Evolutionary conservation across 1,140 invertebrate genomes (phyloP).

Genomic region (Cataglyphis hispanica): DNA sequence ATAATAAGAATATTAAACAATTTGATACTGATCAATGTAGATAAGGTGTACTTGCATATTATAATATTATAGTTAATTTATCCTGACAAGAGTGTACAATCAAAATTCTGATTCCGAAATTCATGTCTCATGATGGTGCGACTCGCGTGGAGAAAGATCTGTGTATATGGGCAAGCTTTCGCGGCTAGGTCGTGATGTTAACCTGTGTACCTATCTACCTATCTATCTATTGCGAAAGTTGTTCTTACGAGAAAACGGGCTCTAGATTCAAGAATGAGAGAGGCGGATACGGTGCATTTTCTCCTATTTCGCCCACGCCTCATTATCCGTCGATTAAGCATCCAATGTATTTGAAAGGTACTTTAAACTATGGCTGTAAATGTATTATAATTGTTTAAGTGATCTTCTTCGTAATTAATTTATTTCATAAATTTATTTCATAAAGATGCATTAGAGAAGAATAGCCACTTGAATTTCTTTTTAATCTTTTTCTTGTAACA

Average conservation of each 20-base stretch:
- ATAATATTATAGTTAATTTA: background rate
- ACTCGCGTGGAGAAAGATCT: slow-evolving; percentile 54
- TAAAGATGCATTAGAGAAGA: background rate
- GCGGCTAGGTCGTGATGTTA: slow-evolving; percentile 51
- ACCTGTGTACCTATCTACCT: slow-evolving; percentile 28
- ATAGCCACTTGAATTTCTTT: background rate
- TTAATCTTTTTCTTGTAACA: too few relatives aligned
- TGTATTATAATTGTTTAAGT: background rate
- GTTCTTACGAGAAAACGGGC: slow-evolving; percentile 13
- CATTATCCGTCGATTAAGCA: slow-evolving; percentile 29
- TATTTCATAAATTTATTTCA: too few relatives aligned
- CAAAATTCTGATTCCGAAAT: slow-evolving; percentile 64
- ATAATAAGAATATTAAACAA: background rate
- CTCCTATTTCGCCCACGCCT: slow-evolving; percentile 25
- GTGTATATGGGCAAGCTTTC: slow-evolving; percentile 50
- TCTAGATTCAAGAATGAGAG: slow-evolving; percentile 69
- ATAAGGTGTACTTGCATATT: slow-evolving; percentile 5
- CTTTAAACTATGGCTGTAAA: background rate
- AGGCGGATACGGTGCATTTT: slow-evolving; percentile 66
- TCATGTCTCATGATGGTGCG: slow-evolving; percentile 32
- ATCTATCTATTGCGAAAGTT: slow-evolving; percentile 43
- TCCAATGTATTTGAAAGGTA: slow-evolving; percentile 21
- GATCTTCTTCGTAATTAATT: too few relatives aligned
- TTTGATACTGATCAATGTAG: background rate
- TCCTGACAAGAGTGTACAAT: background rate